Base-by-base conservation (phyloP, 2,888 invertebrate species). In the Ecliptopera silaceata region DNA sequence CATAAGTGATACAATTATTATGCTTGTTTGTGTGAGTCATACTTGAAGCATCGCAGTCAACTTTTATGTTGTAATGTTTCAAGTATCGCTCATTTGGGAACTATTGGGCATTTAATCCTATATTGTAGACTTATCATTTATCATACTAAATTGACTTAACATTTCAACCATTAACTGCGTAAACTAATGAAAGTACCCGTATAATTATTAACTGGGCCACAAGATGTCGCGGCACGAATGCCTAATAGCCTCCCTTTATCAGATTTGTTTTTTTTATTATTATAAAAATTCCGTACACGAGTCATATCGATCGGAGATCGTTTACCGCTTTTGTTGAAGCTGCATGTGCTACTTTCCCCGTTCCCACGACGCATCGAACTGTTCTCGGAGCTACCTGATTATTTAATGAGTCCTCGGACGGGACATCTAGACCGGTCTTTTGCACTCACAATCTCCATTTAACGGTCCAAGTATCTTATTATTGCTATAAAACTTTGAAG, bases 41-140 rank as follows among this genome's bases (percentile, higher is more conserved):
- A 81, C 70, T 85, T 75, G 88, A 86, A 61, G 72, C 82, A 80
- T 71, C 56, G 58, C 60, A 58, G 63, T 29, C 51, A 45, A 52
- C 59, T 45, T 5, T 47, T 51, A 12, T 45, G 47, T 56, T 38
- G 47, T 42, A 47, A 68, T 80, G 84, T 75, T 49, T 85, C 90
- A 79, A 82, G 77, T 81, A 79, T 80, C 80, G 85, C 81, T 81
- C 84, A 68, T 73, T 67, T 88, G 91, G 91, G 91, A 88, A 90
- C 91, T 91, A 90, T 92, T 91, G 92, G 92, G 92, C 92, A 91
- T 92, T 90, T 91, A 91, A 91, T 91, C 86, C 88, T 90, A 82
- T 91, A 86, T 82, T 85, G 88, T 90, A 90, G 89, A 88, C 69
- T 81, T 87, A 86, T 86, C 90, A 89, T 89, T n/a, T 88, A 87